Percentiles rank a stretch among this genome's conserved stretches.
Evolutionary conservation across 2,797 vertebrate species (phyloP).

Genomic region (Molossus molossus): DNA sequence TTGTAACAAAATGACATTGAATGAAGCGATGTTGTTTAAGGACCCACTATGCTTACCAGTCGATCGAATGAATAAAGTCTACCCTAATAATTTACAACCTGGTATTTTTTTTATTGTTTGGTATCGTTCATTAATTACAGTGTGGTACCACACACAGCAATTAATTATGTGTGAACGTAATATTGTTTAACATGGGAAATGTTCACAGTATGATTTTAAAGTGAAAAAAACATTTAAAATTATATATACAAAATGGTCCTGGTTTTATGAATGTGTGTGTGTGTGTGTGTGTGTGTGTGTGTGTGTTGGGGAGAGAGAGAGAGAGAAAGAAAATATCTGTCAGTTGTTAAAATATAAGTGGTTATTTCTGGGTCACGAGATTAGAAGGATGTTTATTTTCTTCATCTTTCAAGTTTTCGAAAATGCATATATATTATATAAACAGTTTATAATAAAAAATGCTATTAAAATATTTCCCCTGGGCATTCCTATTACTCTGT

Average conservation of each 20-base stretch:
- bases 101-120: not conserved
- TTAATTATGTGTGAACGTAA: not conserved
- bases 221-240: not conserved
- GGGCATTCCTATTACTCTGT: not conserved
- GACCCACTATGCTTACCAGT: not conserved
- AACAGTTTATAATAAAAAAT: conserved; percentile 12
- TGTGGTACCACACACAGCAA: not conserved
- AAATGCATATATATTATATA: not conserved
- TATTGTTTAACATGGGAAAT: not conserved
- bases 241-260: not conserved
- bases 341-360: not conserved
- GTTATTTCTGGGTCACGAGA: not conserved
- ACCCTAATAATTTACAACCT: not conserved
- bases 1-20: not conserved
- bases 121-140: not conserved
- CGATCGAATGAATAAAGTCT: not conserved
- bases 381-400: conserved; percentile 26
- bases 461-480: not conserved
- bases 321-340: not conserved
- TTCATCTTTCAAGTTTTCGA: conserved; percentile 20
- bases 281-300: not conserved
- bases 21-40: not conserved
- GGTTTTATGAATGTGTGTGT: not conserved
- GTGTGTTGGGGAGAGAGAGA: too few relatives aligned
- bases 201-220: conserved; percentile 25